phyloP scores from a whole-genome alignment of 2,797 vertebrate species.

The Pterois miles region DNA sequence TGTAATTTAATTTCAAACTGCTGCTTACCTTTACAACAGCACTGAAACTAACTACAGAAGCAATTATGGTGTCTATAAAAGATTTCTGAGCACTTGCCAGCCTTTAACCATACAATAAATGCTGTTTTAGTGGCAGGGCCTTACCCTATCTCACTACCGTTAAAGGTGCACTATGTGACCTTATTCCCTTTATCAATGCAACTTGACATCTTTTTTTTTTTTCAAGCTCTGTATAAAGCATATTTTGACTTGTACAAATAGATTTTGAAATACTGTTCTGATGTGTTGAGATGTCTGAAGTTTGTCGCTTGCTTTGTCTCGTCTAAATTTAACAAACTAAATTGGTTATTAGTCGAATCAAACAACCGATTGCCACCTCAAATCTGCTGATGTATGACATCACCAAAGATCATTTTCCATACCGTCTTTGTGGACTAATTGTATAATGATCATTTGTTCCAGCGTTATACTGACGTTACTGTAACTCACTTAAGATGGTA shows the following conservation, averaged over 20 bases:
- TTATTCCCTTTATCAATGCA: constrained; percentile 24
- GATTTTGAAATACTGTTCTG: background rate
- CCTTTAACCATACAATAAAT: constrained; percentile 53
- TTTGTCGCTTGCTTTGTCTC: constrained; percentile 15
- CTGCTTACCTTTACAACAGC: constrained; percentile 47
- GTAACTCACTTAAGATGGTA: background rate
- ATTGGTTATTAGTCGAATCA: background rate
- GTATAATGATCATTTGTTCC: background rate
- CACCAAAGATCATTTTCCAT: constrained; percentile 47
- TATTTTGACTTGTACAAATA: background rate
- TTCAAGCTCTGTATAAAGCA: background rate
- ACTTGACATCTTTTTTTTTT: background rate
- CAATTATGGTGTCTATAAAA: constrained; percentile 10
- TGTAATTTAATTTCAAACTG: constrained; percentile 25
- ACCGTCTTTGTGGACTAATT: constrained; percentile 2
- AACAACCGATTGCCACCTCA: constrained; percentile 59
- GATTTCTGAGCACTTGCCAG: constrained; percentile 23
- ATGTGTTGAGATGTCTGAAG: background rate
- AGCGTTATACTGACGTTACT: background rate
- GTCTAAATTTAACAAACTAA: constrained; percentile 9
- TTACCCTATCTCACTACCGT: background rate
- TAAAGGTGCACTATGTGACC: constrained; percentile 10
- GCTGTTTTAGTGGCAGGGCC: constrained; percentile 58
- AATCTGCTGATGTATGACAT: constrained; percentile 34
- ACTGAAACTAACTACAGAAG: constrained; percentile 18